phyloP scores from a whole-genome alignment of 2,888 invertebrate species.

The Lapara coniferarum region DNA sequence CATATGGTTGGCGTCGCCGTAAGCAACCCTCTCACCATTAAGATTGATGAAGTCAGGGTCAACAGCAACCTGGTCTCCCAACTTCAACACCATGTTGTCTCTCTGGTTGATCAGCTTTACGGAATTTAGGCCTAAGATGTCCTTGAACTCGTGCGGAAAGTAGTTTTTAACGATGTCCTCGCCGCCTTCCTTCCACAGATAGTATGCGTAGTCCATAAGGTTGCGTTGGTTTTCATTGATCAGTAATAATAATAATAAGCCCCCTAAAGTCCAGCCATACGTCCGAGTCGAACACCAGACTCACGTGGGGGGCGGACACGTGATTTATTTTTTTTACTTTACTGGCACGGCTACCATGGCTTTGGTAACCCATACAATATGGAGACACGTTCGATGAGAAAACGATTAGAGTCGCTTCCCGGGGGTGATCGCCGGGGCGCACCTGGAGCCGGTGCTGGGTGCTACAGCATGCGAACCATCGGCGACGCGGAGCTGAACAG shows the following conservation, averaged over 20 bases:
- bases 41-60: too few species aligned
- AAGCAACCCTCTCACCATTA: constrained; percentile 8
- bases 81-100: constrained; percentile 13
- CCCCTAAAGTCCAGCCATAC: too few species aligned
- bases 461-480: background rate
- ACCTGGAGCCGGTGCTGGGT: constrained; percentile 5
- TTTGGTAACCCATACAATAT: too few species aligned
- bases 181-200: constrained; percentile 1
- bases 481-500: background rate
- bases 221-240: background rate
- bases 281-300: too few species aligned
- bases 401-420: background rate
- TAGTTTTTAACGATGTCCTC: constrained; percentile 17
- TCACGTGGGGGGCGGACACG: too few species aligned
- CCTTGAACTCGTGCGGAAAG: constrained; percentile 24
- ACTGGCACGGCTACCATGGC: too few species aligned
- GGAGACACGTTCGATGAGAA: too few species aligned
- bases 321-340: too few species aligned
- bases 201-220: constrained; percentile 17
- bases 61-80: background rate
- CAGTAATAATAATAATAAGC: too few species aligned
- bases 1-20: constrained; percentile 17
- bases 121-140: background rate
- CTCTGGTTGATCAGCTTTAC: constrained; percentile 19
- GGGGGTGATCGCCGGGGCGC: constrained; percentile 1